Percentiles rank a stretch among this genome's conserved stretches.
Conservation (phyloP, 2,888 invertebrate species). For the Scotopteryx bipunctaria region DNA sequence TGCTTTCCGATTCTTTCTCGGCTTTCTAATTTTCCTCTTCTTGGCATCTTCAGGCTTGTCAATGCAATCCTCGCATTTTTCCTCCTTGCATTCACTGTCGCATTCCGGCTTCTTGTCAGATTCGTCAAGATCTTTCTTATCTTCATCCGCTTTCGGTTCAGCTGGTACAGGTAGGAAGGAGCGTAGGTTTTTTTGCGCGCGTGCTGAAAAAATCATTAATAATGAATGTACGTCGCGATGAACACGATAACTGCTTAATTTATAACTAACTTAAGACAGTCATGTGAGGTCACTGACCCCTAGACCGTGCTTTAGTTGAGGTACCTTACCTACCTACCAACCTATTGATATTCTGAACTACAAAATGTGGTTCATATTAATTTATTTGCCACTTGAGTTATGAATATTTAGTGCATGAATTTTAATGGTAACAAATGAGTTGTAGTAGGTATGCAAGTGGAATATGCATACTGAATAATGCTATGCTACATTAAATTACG, state of each 20-base stretch:
- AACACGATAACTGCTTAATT: no score
- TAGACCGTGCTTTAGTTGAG: not conserved
- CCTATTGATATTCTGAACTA: not conserved
- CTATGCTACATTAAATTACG: not conserved
- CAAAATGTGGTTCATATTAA: not conserved
- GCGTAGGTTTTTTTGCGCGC: slow-evolving; percentile 71
- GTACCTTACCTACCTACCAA: no score
- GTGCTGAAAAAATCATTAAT: slow-evolving; percentile 66
- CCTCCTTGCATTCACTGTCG: slow-evolving; percentile 57
- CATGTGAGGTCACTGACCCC: not conserved
- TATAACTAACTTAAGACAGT: not conserved
- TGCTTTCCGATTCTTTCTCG: slow-evolving; percentile 73
- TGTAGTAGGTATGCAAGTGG: not conserved
- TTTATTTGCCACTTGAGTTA: slow-evolving; percentile 3
- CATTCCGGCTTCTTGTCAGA: slow-evolving; percentile 65
- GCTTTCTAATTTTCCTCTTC: slow-evolving; percentile 63
- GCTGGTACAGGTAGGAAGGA: slow-evolving; percentile 74
- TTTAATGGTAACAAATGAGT: slow-evolving; percentile 1
- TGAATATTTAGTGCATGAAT: slow-evolving; percentile 17
- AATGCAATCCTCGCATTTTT: slow-evolving; percentile 63
- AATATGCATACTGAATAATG: not conserved
- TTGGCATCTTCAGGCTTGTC: slow-evolving; percentile 60
- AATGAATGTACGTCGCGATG: no score
- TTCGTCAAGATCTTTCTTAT: slow-evolving; percentile 61
- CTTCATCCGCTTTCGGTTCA: slow-evolving; percentile 59